Evolutionary conservation across 2,888 invertebrate genomes (phyloP).

Genomic region (Pachymerium ferrugineum): DNA sequence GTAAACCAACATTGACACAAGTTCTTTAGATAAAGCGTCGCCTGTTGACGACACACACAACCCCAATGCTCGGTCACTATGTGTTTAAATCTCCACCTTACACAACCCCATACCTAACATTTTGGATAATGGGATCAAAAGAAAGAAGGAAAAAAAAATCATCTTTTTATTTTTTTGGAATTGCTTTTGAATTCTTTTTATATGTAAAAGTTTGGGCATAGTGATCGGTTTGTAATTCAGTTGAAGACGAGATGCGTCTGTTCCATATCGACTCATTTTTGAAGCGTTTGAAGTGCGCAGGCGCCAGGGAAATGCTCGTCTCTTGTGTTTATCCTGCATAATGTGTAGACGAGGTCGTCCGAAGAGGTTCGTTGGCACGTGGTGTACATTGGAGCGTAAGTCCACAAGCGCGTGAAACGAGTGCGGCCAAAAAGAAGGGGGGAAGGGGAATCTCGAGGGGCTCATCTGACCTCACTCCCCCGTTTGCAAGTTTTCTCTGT

Average conservation of each 20-base stretch:
- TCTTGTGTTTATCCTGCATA: slow-evolving; percentile 10
- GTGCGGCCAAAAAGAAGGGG: neutral
- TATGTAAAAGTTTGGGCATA: neutral
- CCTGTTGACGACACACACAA: neutral
- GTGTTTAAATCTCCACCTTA: neutral
- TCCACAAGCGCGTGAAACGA: slow-evolving; percentile 28
- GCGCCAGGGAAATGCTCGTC: neutral
- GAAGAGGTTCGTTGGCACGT: neutral
- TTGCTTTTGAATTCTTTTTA: neutral
- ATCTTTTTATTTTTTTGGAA: neutral
- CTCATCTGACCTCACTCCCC: neutral
- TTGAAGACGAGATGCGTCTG: neutral
- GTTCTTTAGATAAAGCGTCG: slow-evolving; percentile 17
- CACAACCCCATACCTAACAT: neutral
- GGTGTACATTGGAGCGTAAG: neutral
- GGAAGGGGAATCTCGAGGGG: neutral
- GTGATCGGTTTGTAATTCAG: neutral
- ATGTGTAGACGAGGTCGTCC: neutral
- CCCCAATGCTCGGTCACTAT: neutral
- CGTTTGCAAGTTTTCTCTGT: neutral
- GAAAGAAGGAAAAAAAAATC: neutral
- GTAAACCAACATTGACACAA: slow-evolving; percentile 31
- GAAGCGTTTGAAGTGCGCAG: neutral
- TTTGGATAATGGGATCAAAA: neutral
- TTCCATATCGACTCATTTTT: neutral